Base-by-base conservation (phyloP, 2,113 vertebrate species). In the Salminus brasiliensis region DNA sequence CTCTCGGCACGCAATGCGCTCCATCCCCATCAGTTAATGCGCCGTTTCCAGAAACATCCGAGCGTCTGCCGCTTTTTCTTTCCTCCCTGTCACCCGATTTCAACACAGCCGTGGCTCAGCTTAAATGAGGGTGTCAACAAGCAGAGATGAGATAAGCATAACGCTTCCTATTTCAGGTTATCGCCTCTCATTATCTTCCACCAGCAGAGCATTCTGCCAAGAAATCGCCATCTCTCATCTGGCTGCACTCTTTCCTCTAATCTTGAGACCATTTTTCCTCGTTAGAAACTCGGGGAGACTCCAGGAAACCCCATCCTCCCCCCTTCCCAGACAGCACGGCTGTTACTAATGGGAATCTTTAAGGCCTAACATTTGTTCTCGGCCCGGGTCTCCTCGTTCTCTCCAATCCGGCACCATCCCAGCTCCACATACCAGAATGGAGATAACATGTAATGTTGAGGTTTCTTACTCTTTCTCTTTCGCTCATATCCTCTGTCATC, bases 131-230 rank as follows among this genome's bases (percentile, higher is more conserved):
- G 43, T 5, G 52, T 67, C 43, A 66, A 74, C 34, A 78, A 52
- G 32, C 62, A 53, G 72, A 65, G 49, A 78, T 32, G 69, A 66
- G 86, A 88, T 87, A 81, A 82, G 52, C 43, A 30, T 60, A 76
- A 74, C 5, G 69, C 76, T 83, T 91, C 82, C 41, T 86, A 30
- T 81, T 86, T 84, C 15, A 69, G 55, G 36, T 74, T 85, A 87
- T 80, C 79, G 78, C 74, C 72, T 65, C 7, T 12, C 68, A 69
- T 76, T 72, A 83, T 88, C 78, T 78, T 62, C 78, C 62, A 29
- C 75, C 32, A 71, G 47, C 68, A 41, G n/a, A 36, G 66, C 52
- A 76, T 72, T 60, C 47, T 12, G 9, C 16, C 34, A 10, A 32
- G 72, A 76, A 86, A 80, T 66, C 41, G 4, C 43, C 52, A 83